Evolutionary conservation across 2,113 vertebrate species (phyloP).

Genomic region (human): GRCh38 chr16:77533501-77534000

Average conservation of each 20-base stretch:
- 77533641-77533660: conserved; percentile 20
- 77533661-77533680: neutral
- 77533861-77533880: neutral
- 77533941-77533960: neutral
- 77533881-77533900: too few relatives aligned
- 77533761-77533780: neutral
- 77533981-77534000: neutral
- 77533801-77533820: neutral
- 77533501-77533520: neutral
- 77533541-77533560: conserved; percentile 68
- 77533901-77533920: neutral
- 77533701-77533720: neutral
- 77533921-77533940: neutral
- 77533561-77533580: neutral
- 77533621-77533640: conserved; percentile 49
- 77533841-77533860: too few relatives aligned
- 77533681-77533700: neutral
- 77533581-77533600: conserved; percentile 43
- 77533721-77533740: neutral
- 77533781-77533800: neutral
- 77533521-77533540: conserved; percentile 56
- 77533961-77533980: neutral
- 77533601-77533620: conserved; percentile 65
- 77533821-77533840: neutral
- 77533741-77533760: neutral